A percentile compares a stretch with the other conserved stretches of the same genome.
These are phyloP conservation scores for Turnix velox DNA, from an alignment of 2,113 vertebrate genomes.

Conservation along the genomic window DNA sequence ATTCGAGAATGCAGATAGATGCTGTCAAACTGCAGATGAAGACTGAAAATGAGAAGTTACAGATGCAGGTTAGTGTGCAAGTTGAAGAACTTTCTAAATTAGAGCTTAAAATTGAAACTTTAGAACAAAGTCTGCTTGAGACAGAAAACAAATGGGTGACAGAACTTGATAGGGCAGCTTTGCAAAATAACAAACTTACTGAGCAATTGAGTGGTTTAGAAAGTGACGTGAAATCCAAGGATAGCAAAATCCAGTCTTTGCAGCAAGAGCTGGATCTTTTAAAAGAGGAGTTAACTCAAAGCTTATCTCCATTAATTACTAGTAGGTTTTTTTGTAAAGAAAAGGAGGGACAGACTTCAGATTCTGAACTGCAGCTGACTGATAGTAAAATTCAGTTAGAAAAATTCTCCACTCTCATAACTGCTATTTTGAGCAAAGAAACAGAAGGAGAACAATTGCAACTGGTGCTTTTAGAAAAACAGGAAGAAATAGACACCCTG, in stretches of 20 bases:
- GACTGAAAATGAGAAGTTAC: constrained; percentile 78
- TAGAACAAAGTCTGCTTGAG: constrained; percentile 78
- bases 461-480: constrained; percentile 63
- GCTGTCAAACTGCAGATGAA: constrained; percentile 57
- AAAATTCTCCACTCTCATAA: constrained; percentile 62
- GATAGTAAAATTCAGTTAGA: constrained; percentile 73
- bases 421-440: constrained; percentile 73
- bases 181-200: constrained; percentile 71
- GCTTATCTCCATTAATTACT: constrained; percentile 59
- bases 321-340: constrained; percentile 71
- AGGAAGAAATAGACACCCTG: constrained; percentile 63
- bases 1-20: constrained; percentile 65
- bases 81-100: constrained; percentile 74
- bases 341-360: constrained; percentile 51
- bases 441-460: constrained; percentile 58
- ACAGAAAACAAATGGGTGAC: constrained; percentile 81
- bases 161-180: constrained; percentile 75
- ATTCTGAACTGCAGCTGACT: constrained; percentile 14
- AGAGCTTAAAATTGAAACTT: constrained; percentile 69
- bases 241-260: constrained; percentile 76
- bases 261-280: constrained; percentile 78
- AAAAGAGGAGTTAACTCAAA: constrained; percentile 73
- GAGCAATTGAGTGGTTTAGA: constrained; percentile 73
- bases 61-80: constrained; percentile 87
- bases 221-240: constrained; percentile 75